Conservation (phyloP, 2,113 vertebrate species). For the Ancistrus triradiatus region DNA sequence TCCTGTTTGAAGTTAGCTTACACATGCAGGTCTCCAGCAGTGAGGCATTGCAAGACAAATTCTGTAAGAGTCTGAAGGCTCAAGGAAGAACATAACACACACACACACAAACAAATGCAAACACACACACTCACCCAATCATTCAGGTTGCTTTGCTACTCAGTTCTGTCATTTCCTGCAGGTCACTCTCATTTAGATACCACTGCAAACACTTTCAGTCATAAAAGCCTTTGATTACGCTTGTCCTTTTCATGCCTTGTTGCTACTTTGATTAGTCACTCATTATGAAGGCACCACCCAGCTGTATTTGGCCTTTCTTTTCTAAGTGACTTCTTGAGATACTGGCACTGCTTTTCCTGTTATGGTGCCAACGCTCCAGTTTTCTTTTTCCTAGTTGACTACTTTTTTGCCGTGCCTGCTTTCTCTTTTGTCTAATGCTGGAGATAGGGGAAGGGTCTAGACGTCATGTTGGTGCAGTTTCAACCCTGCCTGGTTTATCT, state of each 20-base stretch:
- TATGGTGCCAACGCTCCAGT: conserved; percentile 56
- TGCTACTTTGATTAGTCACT: conserved; percentile 65
- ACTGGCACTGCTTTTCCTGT: conserved; percentile 71
- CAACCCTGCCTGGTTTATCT: conserved; percentile 36
- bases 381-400: conserved; percentile 31
- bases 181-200: conserved; percentile 49
- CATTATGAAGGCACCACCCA: conserved; percentile 57
- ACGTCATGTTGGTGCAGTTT: conserved; percentile 28
- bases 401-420: conserved; percentile 46
- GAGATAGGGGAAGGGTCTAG: conserved; percentile 33
- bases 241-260: conserved; percentile 59
- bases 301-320: conserved; percentile 53
- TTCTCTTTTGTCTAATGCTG: conserved; percentile 17
- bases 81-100: conserved; percentile 22
- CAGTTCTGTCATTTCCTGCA: conserved; percentile 47
- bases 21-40: conserved; percentile 44
- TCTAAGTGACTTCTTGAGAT: conserved; percentile 64
- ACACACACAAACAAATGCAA: background rate
- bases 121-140: background rate
- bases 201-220: conserved; percentile 37
- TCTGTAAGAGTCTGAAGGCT: conserved; percentile 23
- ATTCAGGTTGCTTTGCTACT: conserved; percentile 17
- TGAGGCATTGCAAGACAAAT: conserved; percentile 9
- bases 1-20: conserved; percentile 55
- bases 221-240: conserved; percentile 52